phyloP scores from a whole-genome alignment of 2,888 invertebrate genomes.

The Tenthredo notha region DNA sequence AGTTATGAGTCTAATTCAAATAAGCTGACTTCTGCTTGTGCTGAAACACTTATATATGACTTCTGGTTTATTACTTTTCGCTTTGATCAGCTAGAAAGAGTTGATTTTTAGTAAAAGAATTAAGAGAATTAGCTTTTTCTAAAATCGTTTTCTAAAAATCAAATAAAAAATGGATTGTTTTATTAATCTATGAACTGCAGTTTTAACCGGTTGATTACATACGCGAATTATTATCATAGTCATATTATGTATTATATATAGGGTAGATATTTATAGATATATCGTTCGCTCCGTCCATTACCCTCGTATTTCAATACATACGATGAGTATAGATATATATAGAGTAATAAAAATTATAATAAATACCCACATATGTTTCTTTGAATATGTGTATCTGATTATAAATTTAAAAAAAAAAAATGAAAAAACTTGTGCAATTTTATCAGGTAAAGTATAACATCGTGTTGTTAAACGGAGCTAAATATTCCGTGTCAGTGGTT shows the following conservation, averaged over 20 bases:
- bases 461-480: constrained; percentile 2
- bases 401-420: too few relatives aligned
- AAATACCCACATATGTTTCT: neutral
- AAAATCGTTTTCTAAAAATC: neutral
- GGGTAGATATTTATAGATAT: neutral
- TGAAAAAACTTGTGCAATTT: neutral
- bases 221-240: neutral
- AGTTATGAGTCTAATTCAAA: constrained; percentile 5
- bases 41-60: neutral
- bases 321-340: neutral
- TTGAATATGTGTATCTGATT: neutral
- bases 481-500: constrained; percentile 20
- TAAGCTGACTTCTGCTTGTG: neutral
- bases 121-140: neutral
- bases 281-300: neutral
- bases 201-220: neutral
- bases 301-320: neutral
- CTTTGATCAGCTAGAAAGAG: neutral
- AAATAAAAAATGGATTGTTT: neutral
- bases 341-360: neutral
- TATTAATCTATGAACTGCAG: neutral
- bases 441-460: neutral
- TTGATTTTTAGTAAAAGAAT: neutral
- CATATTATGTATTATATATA: neutral
- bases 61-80: neutral